Percentiles rank a stretch among this genome's conserved stretches.
Conservation (phyloP, 2,113 vertebrate genomes). For the Macroglossus sobrinus region DNA sequence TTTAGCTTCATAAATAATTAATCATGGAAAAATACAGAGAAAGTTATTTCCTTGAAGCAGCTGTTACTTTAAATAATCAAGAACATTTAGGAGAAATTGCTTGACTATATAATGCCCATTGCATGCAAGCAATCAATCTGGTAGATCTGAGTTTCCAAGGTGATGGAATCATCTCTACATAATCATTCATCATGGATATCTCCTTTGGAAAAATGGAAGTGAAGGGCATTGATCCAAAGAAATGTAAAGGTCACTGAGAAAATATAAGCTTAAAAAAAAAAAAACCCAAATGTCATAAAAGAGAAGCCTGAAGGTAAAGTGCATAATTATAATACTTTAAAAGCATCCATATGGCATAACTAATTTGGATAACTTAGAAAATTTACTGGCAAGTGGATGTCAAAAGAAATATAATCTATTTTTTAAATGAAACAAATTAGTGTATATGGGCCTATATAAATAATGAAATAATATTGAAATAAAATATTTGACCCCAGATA, state of each 20-base stretch:
- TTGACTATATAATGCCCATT: background rate
- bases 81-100: background rate
- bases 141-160: background rate
- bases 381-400: background rate
- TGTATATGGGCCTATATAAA: background rate
- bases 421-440: background rate
- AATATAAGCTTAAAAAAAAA: background rate
- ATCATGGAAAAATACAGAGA: background rate
- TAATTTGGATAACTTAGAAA: background rate
- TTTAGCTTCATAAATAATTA: slow-evolving; percentile 8
- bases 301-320: background rate
- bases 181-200: background rate
- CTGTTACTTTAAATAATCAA: slow-evolving; percentile 16
- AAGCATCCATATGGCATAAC: background rate
- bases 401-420: background rate
- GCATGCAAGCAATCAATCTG: background rate
- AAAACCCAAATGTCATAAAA: background rate
- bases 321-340: background rate
- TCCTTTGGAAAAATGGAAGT: background rate
- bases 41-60: background rate
- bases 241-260: background rate
- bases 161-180: background rate
- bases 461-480: background rate
- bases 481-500: background rate
- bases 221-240: slow-evolving; percentile 23